Evolutionary conservation across 2,113 vertebrate genomes (phyloP), one percentile per base, ranked within the genome.

Genomic region (Brachypteracias leptosomus): DNA sequence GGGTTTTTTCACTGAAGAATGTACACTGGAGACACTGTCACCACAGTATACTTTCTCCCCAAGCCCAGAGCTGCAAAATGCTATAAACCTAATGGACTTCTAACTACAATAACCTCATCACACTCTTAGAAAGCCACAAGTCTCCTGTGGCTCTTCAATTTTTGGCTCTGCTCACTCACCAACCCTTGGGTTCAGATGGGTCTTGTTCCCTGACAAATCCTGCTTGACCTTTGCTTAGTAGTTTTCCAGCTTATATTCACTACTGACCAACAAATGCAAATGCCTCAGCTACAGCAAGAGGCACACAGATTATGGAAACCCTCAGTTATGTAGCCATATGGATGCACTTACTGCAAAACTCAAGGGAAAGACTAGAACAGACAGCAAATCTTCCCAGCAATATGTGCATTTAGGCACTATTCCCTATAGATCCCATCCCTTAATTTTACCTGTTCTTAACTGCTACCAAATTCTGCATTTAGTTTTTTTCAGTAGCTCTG

Each of bases 381-480:
- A 66, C 71, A 96, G 67, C 33, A 88, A 66, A 93, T 36, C 67
- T 25, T 85, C 55, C 85, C 76, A 57, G 68, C 75, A 95, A 86
- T 83, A 75, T 26, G 65, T 9, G 7, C 47, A 72, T 93, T 67
- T 74, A 94, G 83, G 40, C 67, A 81, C n/a, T 35, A 72, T 62
- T 92, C 90, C 88, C 95, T 72, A 68, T 13, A 86, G 79, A 78
- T 44, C 19, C 82, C 26, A 13, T 42, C 8, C 90, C 49, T 90
- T 72, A 74, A 81, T 89, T 95, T 78, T 75, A 96, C 90, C 95
- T 90, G 95, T 61, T 81, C 47, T 81, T 75, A 81, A 73, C 47
- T 68, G 79, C 68, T 49, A 90, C 61, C 82, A 49, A 52, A 78
- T 86, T 92, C 52, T 76, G n/a, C 11, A 1, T 15, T n/a, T 36